Percentiles rank a stretch among this genome's conserved stretches.
Evolutionary conservation across 2,113 vertebrate genomes (phyloP).

Genomic region (Picathartes gymnocephalus): DNA sequence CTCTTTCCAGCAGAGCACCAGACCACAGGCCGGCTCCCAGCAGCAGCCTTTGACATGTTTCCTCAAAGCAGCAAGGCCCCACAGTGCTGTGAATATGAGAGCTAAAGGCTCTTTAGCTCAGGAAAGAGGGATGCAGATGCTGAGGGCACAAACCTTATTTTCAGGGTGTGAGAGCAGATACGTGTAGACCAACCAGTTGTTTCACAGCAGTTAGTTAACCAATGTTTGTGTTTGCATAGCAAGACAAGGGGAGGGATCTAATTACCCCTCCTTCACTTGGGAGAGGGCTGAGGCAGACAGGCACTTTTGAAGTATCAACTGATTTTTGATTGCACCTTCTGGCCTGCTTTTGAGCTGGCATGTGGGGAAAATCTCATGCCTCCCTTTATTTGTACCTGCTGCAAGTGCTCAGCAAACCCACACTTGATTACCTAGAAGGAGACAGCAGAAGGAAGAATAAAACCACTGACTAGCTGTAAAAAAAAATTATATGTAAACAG

Average conservation of each 20-base stretch:
- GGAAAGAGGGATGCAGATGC: not conserved
- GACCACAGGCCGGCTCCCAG: not conserved
- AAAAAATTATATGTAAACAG: not conserved
- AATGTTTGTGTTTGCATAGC: not conserved
- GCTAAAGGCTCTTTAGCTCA: not conserved
- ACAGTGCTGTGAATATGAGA: too few species aligned
- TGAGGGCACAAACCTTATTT: not conserved
- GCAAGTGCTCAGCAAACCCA: not conserved
- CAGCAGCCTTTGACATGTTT: fast-evolving
- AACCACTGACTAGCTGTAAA: not conserved
- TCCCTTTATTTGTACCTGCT: not conserved
- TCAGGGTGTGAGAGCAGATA: not conserved
- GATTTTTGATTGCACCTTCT: not conserved
- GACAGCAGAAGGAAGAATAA: not conserved
- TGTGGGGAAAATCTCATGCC: not conserved
- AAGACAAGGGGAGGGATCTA: not conserved
- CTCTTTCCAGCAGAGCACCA: not conserved
- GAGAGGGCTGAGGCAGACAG: not conserved
- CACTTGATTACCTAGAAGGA: not conserved
- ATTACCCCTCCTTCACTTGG: not conserved
- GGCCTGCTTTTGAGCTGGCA: not conserved
- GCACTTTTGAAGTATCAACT: not conserved
- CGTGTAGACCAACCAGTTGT: not conserved
- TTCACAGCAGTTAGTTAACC: not conserved
- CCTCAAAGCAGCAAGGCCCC: not conserved